Evolutionary conservation across 2,113 vertebrate genomes (phyloP).

Genomic region (Lepidiolamprologus cunningtoni): DNA sequence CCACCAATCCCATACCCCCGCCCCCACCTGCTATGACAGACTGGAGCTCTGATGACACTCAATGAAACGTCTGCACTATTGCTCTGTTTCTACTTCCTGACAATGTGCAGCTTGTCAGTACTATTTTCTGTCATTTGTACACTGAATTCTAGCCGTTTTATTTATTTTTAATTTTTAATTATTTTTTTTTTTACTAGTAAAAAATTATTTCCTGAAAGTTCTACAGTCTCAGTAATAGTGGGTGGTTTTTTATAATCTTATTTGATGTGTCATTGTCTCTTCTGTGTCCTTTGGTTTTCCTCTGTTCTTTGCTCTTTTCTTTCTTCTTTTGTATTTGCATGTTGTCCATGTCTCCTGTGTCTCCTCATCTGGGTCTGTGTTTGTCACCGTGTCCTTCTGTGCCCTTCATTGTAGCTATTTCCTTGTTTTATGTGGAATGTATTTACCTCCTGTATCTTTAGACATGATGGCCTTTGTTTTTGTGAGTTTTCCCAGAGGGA

Average conservation of each 20-base stretch:
- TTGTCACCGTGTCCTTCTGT: not conserved
- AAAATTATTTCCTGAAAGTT: not conserved
- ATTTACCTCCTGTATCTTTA: not conserved
- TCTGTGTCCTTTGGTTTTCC: not conserved
- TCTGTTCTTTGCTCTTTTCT: not conserved
- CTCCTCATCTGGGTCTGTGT: not conserved
- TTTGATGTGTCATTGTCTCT: not conserved
- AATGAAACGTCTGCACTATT: slow-evolving; percentile 27
- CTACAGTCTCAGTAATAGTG: not conserved
- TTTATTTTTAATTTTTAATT: not conserved
- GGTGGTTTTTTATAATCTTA: not conserved
- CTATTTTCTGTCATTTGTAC: not conserved
- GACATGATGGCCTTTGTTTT: rapidly evolving
- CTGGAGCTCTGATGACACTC: slow-evolving; percentile 43
- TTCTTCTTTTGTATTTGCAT: not conserved
- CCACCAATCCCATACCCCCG: not conserved
- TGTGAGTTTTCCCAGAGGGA: not conserved
- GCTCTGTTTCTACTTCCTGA: not conserved
- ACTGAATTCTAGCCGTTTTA: not conserved
- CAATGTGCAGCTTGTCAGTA: not conserved
- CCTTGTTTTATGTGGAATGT: not conserved
- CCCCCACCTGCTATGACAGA: not conserved
- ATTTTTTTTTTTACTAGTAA: not conserved
- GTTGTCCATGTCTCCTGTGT: not conserved
- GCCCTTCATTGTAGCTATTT: not conserved